Evolutionary conservation across 1,140 invertebrate genomes (phyloP).

Genomic region (Cotesia vestalis): DNA sequence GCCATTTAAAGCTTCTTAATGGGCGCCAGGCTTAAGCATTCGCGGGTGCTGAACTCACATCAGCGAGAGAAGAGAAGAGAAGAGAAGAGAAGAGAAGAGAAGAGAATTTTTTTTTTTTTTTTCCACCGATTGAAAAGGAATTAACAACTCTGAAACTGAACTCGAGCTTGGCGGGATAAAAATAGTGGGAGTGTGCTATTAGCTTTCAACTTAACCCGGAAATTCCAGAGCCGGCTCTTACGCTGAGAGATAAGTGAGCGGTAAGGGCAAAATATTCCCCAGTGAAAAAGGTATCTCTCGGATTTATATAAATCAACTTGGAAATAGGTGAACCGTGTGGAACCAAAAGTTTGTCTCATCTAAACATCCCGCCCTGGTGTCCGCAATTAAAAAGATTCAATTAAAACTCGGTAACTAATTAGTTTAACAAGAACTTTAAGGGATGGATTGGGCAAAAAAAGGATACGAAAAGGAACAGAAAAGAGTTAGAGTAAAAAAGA

Average conservation of each 20-base stretch:
- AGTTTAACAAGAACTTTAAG: conserved; percentile 22
- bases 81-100: neutral
- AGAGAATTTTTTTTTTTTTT: neutral
- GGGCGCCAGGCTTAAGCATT: neutral
- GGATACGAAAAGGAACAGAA: too few relatives aligned
- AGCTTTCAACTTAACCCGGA: conserved; percentile 57
- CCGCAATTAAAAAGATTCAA: conserved; percentile 44
- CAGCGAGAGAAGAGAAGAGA: neutral
- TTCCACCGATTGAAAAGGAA: conserved; percentile 14
- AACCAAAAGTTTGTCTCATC: conserved; percentile 40
- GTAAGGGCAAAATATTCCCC: too few relatives aligned
- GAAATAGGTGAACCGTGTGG: conserved; percentile 39
- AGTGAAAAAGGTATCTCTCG: conserved; percentile 32
- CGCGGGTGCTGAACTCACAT: too few relatives aligned
- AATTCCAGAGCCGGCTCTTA: conserved; percentile 49
- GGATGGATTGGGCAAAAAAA: too few relatives aligned
- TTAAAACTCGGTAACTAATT: conserved; percentile 52
- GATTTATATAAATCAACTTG: conserved; percentile 52
- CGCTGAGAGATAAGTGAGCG: conserved; percentile 22
- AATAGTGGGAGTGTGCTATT: conserved; percentile 47
- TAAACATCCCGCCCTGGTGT: conserved; percentile 2
- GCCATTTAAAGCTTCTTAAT: neutral
- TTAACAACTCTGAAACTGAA: neutral
- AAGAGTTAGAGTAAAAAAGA: too few relatives aligned
- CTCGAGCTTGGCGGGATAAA: neutral